Percentiles rank a stretch among this genome's conserved stretches.
These are phyloP conservation scores for Apostichopus californicus DNA, from an alignment of 35 echinoderm and acorn worm species.

Conservation along the genomic window DNA sequence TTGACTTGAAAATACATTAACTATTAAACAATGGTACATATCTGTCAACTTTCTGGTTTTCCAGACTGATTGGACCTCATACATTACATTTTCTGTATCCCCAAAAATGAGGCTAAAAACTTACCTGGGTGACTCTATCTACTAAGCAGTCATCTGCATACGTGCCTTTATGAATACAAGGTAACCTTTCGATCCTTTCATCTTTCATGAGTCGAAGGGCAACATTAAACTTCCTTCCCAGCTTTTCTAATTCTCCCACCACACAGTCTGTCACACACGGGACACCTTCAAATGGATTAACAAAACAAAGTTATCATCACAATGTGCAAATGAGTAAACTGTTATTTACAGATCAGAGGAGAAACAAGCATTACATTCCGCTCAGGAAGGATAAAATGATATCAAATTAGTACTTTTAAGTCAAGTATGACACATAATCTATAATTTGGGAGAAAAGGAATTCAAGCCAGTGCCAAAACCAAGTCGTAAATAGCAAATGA, in stretches of 20 bases:
- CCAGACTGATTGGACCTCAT: too few species aligned
- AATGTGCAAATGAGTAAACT: neutral
- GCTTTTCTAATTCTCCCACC: conserved; percentile 94
- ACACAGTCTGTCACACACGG: conserved; percentile 99
- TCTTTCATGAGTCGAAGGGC: conserved; percentile 89
- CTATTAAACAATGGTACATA: too few species aligned
- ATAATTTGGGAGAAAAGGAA: too few species aligned
- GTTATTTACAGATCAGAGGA: neutral
- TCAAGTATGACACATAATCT: too few species aligned
- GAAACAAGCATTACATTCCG: neutral
- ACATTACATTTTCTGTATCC: too few species aligned
- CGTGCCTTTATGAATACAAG: conserved; percentile 88
- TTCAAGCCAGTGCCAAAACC: too few species aligned
- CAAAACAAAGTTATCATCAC: neutral
- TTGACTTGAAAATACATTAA: too few species aligned
- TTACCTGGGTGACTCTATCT: conserved; percentile 93
- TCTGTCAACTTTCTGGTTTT: too few species aligned
- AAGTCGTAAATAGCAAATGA: too few species aligned
- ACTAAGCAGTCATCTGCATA: conserved; percentile 99
- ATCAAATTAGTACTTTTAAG: too few species aligned
- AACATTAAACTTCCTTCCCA: conserved; percentile 89
- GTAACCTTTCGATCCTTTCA: conserved; percentile 86
- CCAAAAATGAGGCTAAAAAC: neutral
- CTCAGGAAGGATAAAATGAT: too few species aligned
- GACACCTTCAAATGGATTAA: conserved; percentile 66